phyloP scores from a whole-genome alignment of 2,797 vertebrate species.

The Crocidura indochinensis region DNA sequence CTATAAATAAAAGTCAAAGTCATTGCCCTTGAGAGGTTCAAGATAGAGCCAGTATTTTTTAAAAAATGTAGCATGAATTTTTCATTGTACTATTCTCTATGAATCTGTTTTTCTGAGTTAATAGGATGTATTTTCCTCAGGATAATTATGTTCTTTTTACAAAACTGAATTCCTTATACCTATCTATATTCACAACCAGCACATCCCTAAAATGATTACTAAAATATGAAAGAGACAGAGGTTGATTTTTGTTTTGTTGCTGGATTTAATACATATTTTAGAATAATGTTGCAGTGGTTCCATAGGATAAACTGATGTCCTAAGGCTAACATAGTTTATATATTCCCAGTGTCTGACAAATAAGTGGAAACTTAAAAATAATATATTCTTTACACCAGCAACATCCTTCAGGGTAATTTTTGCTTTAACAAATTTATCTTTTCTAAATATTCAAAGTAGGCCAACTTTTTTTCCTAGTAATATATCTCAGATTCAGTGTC shows the following conservation, averaged over 20 bases:
- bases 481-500: conserved; percentile 24
- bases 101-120: conserved; percentile 53
- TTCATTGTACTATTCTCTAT: conserved; percentile 32
- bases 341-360: conserved; percentile 61
- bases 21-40: conserved; percentile 5
- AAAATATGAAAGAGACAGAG: conserved; percentile 27
- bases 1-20: conserved; percentile 35
- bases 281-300: conserved; percentile 12
- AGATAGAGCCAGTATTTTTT: conserved; percentile 46
- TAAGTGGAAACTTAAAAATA: conserved; percentile 60
- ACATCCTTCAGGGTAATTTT: conserved; percentile 55
- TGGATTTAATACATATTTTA: conserved; percentile 64
- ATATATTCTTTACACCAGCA: conserved; percentile 41
- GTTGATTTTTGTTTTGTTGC: conserved; percentile 24
- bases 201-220: not conserved
- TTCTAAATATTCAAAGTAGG: conserved; percentile 69
- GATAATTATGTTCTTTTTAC: conserved; percentile 49
- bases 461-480: conserved; percentile 67
- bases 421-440: conserved; percentile 45
- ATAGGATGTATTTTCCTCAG: conserved; percentile 1
- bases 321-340: conserved; percentile 60
- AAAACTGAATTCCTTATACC: conserved; percentile 33
- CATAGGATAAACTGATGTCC: conserved; percentile 58
- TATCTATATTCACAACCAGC: conserved; percentile 30
- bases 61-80: conserved; percentile 1